A percentile compares a stretch with the other conserved stretches of the same genome.
These are phyloP conservation scores for Neotragus pygmaeus DNA, from an alignment of 2,113 vertebrate species.

Conservation along the genomic window DNA sequence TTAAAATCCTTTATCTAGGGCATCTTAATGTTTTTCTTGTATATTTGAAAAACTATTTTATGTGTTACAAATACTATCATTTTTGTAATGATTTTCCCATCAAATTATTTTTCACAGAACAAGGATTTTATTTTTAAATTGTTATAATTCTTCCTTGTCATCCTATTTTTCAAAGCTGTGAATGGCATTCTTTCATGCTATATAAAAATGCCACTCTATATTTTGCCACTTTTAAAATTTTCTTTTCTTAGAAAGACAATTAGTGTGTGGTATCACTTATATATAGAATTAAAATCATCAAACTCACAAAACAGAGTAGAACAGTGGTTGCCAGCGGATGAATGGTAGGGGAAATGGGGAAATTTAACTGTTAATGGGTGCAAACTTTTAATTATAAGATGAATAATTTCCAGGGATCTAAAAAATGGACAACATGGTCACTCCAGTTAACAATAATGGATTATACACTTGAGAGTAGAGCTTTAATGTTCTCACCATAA, in stretches of 20 bases:
- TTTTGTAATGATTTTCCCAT: not conserved
- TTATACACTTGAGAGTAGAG: not conserved
- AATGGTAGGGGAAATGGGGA: not conserved
- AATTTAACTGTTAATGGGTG: not conserved
- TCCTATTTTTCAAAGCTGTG: conserved; percentile 17
- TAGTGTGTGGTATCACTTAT: not conserved
- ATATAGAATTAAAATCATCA: not conserved
- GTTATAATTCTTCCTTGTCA: not conserved
- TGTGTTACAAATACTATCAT: not conserved
- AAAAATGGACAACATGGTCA: not conserved
- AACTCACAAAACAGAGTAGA: not conserved
- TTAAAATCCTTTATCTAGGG: not conserved
- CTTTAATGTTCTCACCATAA: not conserved
- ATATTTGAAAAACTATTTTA: not conserved
- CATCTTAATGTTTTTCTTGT: not conserved
- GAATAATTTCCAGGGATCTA: not conserved
- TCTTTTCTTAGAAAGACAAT: not conserved
- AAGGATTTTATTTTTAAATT: conserved; percentile 26
- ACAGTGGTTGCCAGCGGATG: not conserved
- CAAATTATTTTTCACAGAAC: not conserved
- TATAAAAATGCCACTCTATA: not conserved
- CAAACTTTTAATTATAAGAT: not conserved
- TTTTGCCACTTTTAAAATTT: not conserved
- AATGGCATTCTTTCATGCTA: not conserved
- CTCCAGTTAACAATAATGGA: not conserved